A percentile compares a stretch with the other conserved stretches of the same genome.
Evolutionary conservation across 2,113 vertebrate genomes (phyloP).

Genomic region (Cervus canadensis): DNA sequence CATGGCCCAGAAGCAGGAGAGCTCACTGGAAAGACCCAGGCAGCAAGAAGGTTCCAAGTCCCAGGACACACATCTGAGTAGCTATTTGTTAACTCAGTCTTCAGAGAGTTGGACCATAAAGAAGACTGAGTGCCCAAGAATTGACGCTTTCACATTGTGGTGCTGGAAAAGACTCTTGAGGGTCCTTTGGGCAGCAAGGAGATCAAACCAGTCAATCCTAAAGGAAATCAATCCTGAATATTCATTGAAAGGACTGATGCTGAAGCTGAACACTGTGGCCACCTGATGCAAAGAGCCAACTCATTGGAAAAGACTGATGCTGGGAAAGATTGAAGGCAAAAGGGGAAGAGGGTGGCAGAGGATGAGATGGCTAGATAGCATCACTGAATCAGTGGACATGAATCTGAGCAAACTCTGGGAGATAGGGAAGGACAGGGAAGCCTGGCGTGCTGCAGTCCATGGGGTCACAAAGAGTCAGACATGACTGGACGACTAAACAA

Average conservation of each 20-base stretch:
- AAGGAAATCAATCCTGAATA: background rate
- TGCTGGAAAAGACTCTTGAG: background rate
- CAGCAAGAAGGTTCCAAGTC: background rate
- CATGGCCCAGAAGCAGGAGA: background rate
- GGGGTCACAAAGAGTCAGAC: background rate
- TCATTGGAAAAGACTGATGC: background rate
- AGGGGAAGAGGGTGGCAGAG: background rate
- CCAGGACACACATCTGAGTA: rapidly evolving
- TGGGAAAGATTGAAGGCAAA: background rate
- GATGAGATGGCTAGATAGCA: background rate
- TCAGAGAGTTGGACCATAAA: background rate
- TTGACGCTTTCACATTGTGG: background rate
- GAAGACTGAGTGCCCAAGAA: background rate
- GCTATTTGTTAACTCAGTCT: rapidly evolving
- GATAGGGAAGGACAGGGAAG: background rate
- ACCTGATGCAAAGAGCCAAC: background rate
- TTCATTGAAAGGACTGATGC: background rate
- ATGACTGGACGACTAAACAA: background rate
- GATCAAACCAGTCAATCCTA: background rate
- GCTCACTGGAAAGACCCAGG: background rate
- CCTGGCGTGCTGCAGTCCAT: background rate
- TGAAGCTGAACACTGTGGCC: background rate
- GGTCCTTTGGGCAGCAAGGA: background rate
- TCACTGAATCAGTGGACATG: background rate
- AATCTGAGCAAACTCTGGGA: background rate